phyloP scores from a whole-genome alignment of 2,888 invertebrate species.

The Coelinius sp. region DNA sequence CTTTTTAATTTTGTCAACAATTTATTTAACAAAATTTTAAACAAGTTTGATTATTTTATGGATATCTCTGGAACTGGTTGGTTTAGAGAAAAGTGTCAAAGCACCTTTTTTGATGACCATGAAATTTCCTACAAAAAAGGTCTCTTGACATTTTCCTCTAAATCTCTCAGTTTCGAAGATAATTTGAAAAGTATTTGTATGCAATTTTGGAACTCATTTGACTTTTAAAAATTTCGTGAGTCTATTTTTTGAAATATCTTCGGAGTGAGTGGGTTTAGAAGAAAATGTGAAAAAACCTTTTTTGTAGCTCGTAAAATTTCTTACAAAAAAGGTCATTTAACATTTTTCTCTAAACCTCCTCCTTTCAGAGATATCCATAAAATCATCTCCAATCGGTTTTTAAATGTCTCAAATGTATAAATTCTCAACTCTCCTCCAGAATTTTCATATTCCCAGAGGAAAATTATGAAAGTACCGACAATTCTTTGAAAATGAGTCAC shows the following conservation, averaged over 20 bases:
- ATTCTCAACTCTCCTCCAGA: background rate
- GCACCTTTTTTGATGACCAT: background rate
- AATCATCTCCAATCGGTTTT: background rate
- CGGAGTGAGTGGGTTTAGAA: too few species aligned
- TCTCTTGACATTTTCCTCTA: background rate
- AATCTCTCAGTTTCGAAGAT: background rate
- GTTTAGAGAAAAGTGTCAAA: background rate
- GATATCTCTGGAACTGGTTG: background rate
- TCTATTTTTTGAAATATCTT: too few species aligned
- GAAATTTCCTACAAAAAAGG: background rate
- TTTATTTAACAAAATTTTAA: background rate
- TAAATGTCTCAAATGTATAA: background rate
- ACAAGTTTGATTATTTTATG: background rate
- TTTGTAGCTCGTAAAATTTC: too few species aligned
- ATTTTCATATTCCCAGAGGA: background rate
- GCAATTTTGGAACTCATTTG: background rate
- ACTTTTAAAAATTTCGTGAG: background rate
- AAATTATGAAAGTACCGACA: background rate
- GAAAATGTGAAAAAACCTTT: too few species aligned
- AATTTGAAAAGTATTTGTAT: background rate
- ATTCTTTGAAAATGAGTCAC: background rate
- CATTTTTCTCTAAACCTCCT: too few species aligned
- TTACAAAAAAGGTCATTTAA: too few species aligned
- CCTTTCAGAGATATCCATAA: too few species aligned
- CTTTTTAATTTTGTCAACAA: background rate